Evolutionary conservation across 1,140 invertebrate genomes (phyloP), one percentile per base, ranked within the genome.

Genomic region (Macrostomum lignano): DNA sequence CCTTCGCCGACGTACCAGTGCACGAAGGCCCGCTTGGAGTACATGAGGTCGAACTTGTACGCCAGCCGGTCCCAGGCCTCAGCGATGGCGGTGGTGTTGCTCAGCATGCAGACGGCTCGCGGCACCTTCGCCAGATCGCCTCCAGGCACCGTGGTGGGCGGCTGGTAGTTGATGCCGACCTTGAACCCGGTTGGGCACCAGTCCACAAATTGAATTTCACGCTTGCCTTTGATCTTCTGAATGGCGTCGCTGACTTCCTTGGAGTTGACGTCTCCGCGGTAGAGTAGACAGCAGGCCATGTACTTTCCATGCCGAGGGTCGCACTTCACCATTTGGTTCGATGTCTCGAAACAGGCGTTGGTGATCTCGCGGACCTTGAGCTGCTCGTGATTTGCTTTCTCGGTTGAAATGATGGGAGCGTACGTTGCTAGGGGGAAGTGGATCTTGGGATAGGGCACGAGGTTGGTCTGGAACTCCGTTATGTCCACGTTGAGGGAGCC

Each of bases 261-360:
- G 3, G 34, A 7, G 28, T 29, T 25, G 24, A 30, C 7, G 73
- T 28, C 26, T 3, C 26, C 26, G 14, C 26, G 26, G 19, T 28
- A 28, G 15, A 15, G 26, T 15, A 28, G 15, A 9, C 19, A 5
- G 9, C 26, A 28, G 10, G 71, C 71, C 72, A 76, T 77, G 65
- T 75, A 78, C 49, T 79, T 78, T 39, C 74, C 75, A 53, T 75
- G 70, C 44, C 73, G 65, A 10, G 74, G 74, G 52, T 78, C 73
- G 52, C 75, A 79, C 57, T 77, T 76, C n/a, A 17, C 19, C 19
- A 28, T 7, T 63, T 78, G 74, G 61, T 76, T 79, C 44, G 70
- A 68, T 21, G 73, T 71, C 52, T 78, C 73, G 55, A 79, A 79
- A 54, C 73, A 76, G 10, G 72, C 69, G 51, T 71, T 75, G 46